Evolutionary conservation across 1,140 invertebrate species (phyloP), one percentile per base, ranked within the genome.

Genomic region (Lucilia sericata): DNA sequence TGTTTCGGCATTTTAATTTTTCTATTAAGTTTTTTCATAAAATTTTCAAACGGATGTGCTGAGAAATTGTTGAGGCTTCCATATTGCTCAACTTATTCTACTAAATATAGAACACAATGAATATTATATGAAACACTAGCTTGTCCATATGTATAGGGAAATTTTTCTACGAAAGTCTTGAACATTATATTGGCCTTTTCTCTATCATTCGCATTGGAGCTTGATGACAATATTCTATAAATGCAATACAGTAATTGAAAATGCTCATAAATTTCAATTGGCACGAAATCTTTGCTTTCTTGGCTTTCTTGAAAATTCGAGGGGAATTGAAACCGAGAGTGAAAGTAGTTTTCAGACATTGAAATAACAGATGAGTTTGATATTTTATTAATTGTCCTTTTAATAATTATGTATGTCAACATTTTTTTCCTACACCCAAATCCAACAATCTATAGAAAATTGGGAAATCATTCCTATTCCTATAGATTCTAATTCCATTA

Each of bases 191-290:
- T 17, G 5, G 5, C 25, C 25, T 74, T 74, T 8, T 74, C 21
- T 8, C 19, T 21, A 21, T 74, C 19, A 19, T 21, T 19, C 12
- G 19, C 19, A 74, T 74, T 74, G 19, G 70, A 25, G 21, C 5
- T 7, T 25, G 70, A 74, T 25, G 12, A 74, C 19, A 74, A 19
- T 8, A 74, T 21, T 25, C 70, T 74, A 12, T 74, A 74, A 25
- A 5, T 5, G 65, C 81, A 82, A 65, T 82, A 51, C 19, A 82
- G 30, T n/a, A 82, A 25, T 0, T 36, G 51, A 34, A 82, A 70
- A 60, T 65, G 30, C 17, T 82, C 13, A n/a, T 82, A 82, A 12
- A 60, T 10, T 17, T 82, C 49, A 60, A 8, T 21, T n/a, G 19
- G 51, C 2, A 82, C 30, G 9, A 51, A 13, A 65, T 65, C 51